Conservation (phyloP, 2,888 invertebrate species). For the Anagyrus pseudococci region DNA sequence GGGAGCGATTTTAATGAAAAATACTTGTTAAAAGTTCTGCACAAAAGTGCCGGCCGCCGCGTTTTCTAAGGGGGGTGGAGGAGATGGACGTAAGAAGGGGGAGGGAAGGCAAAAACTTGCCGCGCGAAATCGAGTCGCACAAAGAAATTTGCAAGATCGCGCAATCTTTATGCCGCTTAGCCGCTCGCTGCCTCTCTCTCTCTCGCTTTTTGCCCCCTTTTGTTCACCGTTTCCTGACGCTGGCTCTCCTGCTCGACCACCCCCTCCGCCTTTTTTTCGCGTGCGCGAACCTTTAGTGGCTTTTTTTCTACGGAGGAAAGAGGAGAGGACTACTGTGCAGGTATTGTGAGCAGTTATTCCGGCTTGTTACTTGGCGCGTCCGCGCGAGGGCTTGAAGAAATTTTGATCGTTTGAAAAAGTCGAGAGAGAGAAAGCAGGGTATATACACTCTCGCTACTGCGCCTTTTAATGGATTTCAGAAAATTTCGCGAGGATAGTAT, state of each 20-base stretch:
- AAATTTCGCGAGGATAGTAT: too few relatives aligned
- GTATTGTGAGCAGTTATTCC: background rate
- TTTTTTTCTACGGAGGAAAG: background rate
- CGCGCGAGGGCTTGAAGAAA: too few relatives aligned
- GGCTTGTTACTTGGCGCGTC: background rate
- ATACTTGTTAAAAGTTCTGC: slow-evolving; percentile 34
- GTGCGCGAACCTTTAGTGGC: background rate
- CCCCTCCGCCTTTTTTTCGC: slow-evolving; percentile 1
- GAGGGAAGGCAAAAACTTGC: slow-evolving; percentile 14
- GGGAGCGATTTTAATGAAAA: slow-evolving; percentile 34
- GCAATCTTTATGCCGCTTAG: slow-evolving; percentile 18
- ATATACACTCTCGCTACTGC: too few relatives aligned
- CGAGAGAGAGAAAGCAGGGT: too few relatives aligned
- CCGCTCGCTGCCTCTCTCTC: background rate
- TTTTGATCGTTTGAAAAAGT: too few relatives aligned
- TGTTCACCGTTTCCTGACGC: too few relatives aligned
- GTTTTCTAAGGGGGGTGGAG: background rate
- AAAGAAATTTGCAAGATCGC: slow-evolving; percentile 45
- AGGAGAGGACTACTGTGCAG: too few relatives aligned
- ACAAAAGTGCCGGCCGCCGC: slow-evolving; percentile 10
- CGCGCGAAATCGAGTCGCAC: slow-evolving; percentile 38
- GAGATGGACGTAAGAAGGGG: background rate
- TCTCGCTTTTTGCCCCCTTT: background rate
- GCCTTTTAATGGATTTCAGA: too few relatives aligned
- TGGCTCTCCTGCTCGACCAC: background rate